Conservation (phyloP, 2,888 invertebrate genomes). For the Globia sparganii region DNA sequence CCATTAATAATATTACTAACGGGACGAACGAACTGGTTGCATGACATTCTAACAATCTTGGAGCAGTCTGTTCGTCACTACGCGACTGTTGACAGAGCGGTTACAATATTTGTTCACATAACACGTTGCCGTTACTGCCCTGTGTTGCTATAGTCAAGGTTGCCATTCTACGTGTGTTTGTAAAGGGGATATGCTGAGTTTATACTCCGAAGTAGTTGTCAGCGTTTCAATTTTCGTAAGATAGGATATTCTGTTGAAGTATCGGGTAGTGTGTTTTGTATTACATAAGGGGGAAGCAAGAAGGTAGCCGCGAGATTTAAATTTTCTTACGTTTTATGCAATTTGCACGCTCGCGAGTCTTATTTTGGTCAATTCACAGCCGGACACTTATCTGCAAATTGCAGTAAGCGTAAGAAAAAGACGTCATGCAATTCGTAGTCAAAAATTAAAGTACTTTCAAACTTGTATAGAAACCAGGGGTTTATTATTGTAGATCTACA, state of each 20-base stretch:
- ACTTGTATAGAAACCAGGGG: no score
- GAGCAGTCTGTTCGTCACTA: conserved; percentile 48
- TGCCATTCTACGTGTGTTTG: conserved; percentile 57
- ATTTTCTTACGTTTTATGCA: background rate
- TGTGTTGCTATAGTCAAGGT: conserved; percentile 58
- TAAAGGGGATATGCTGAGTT: conserved; percentile 53
- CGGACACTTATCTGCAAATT: no score
- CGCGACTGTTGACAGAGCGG: conserved; percentile 55
- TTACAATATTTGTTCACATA: conserved; percentile 64
- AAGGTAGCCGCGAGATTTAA: background rate
- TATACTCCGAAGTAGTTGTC: conserved; percentile 41
- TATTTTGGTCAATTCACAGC: background rate
- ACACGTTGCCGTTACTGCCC: conserved; percentile 41
- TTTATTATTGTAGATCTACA: no score
- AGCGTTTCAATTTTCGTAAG: conserved; percentile 56
- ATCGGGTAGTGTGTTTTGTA: conserved; percentile 28
- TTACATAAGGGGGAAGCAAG: background rate
- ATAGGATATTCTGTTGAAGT: conserved; percentile 40
- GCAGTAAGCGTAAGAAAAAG: no score
- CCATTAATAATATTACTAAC: conserved; percentile 56
- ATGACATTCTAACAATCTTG: conserved; percentile 55
- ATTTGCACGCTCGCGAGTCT: background rate
- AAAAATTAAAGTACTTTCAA: no score
- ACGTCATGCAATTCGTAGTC: no score
- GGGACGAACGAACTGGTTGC: conserved; percentile 50